Evolutionary conservation across 2,797 vertebrate species (phyloP).

Genomic region (Leuciscus waleckii): DNA sequence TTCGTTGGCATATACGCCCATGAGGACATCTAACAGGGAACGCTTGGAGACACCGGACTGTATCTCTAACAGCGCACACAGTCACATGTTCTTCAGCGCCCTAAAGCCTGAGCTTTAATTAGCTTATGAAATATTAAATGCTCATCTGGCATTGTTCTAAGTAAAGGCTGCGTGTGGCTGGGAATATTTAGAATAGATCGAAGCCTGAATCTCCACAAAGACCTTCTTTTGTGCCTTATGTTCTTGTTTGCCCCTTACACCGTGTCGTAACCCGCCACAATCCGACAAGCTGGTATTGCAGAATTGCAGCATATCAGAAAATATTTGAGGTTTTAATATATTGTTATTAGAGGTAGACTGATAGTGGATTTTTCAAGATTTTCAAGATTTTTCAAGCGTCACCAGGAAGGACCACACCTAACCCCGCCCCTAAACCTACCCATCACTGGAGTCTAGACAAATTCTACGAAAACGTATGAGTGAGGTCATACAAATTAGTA

Average conservation of each 20-base stretch:
- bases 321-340: not conserved
- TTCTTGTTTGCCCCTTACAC: constrained; percentile 5
- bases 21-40: constrained; percentile 30
- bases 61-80: constrained; percentile 33
- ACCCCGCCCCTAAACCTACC: too few species aligned
- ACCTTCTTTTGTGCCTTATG: constrained; percentile 60
- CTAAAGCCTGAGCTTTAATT: constrained; percentile 59
- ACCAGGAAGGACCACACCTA: too few species aligned
- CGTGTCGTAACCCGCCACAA: not conserved
- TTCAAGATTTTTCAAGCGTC: too few species aligned
- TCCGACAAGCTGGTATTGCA: not conserved
- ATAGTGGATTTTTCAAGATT: too few species aligned
- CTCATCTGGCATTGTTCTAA: constrained; percentile 59
- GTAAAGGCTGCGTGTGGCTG: constrained; percentile 36
- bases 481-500: too few species aligned
- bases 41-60: constrained; percentile 8
- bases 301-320: not conserved
- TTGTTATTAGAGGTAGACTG: not conserved
- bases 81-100: constrained; percentile 6
- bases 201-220: constrained; percentile 60
- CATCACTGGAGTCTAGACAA: too few species aligned
- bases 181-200: constrained; percentile 43
- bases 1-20: constrained; percentile 13
- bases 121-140: constrained; percentile 64
- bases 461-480: too few species aligned